Evolutionary conservation across 2,888 invertebrate species (phyloP).

Genomic region (Tribolium freemani): DNA sequence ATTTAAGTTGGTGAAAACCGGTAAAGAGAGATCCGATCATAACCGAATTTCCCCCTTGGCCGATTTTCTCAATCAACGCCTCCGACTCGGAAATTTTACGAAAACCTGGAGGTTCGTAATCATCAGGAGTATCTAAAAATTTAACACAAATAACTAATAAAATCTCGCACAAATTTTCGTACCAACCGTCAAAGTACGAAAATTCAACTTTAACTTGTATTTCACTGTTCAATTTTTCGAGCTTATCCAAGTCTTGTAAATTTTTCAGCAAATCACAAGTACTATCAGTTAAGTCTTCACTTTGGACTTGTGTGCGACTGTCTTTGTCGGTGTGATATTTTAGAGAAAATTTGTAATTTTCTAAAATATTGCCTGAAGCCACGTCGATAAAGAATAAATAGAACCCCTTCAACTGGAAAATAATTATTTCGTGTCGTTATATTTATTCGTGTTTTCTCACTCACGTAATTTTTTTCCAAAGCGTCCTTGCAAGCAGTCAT

Average conservation of each 20-base stretch:
- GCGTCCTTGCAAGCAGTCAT: constrained; percentile 34
- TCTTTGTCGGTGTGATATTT: constrained; percentile 6
- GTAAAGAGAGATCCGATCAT: constrained; percentile 20
- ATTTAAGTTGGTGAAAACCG: constrained; percentile 31
- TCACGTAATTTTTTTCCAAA: constrained; percentile 34
- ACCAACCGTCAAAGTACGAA: constrained; percentile 28
- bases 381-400: constrained; percentile 21
- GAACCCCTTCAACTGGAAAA: constrained; percentile 29
- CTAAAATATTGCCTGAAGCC: constrained; percentile 13
- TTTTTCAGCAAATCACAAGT: constrained; percentile 23
- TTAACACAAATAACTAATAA: not conserved
- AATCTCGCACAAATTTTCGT: not conserved
- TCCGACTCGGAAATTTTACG: not conserved
- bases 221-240: constrained; percentile 3
- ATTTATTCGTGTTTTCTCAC: not conserved
- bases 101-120: constrained; percentile 36
- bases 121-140: constrained; percentile 31
- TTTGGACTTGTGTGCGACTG: not conserved
- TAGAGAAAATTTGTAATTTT: constrained; percentile 34
- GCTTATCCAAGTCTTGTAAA: constrained; percentile 21
- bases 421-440: not conserved
- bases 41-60: constrained; percentile 8
- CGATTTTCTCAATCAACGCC: constrained; percentile 4
- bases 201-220: constrained; percentile 17
- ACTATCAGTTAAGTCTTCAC: not conserved